Conservation (phyloP, 2,888 invertebrate species). For the Rutpela maculata region DNA sequence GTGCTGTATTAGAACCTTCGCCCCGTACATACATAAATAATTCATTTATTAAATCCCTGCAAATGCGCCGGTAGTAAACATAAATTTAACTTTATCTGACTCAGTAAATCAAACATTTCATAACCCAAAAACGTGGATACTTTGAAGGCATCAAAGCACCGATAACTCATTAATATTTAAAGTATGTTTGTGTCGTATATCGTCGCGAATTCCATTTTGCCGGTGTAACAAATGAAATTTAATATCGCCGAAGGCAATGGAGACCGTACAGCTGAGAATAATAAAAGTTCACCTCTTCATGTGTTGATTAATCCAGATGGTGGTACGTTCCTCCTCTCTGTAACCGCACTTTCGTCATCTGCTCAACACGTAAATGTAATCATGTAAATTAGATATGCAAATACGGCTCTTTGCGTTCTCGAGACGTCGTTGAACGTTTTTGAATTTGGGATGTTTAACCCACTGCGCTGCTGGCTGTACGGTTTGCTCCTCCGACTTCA, state of each 20-base stretch:
- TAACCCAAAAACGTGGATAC: conserved; percentile 26
- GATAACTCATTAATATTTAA: conserved; percentile 31
- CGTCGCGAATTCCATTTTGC: conserved; percentile 48
- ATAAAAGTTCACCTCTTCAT: conserved; percentile 57
- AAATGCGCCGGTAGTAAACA: conserved; percentile 5
- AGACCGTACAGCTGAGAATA: conserved; percentile 31
- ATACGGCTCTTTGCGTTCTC: conserved; percentile 59
- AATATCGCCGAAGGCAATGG: conserved; percentile 41
- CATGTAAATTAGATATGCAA: conserved; percentile 71
- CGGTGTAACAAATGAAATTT: conserved; percentile 52
- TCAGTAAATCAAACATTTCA: conserved; percentile 34
- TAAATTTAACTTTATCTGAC: conserved; percentile 33
- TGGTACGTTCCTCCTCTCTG: conserved; percentile 56
- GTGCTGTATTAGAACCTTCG: conserved; percentile 10
- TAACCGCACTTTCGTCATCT: conserved; percentile 67
- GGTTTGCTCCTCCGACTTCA: neutral
- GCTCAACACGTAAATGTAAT: conserved; percentile 69
- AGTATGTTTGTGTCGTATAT: conserved; percentile 29
- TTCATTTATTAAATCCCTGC: conserved; percentile 23
- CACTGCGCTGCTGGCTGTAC: neutral
- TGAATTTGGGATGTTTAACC: conserved; percentile 35
- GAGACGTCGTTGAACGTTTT: conserved; percentile 57
- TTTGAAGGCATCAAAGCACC: conserved; percentile 2
- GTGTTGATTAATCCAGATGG: conserved; percentile 63
- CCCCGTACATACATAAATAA: conserved; percentile 27